Base-by-base conservation (phyloP, 2,888 invertebrate species). In the Acleris cristana region DNA sequence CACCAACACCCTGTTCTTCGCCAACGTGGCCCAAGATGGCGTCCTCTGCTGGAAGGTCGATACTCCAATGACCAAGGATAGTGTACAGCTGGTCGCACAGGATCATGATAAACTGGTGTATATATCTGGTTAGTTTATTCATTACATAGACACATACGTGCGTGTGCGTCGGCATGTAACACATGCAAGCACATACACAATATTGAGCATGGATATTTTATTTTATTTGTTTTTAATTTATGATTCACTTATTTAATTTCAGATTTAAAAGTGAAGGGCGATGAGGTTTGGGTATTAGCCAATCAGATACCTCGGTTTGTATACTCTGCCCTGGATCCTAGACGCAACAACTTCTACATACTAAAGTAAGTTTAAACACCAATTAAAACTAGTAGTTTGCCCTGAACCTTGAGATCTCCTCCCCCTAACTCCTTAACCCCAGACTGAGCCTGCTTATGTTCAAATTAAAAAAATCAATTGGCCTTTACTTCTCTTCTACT, bases 41-140 rank as follows among this genome's bases (percentile, higher is more conserved):
- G 87, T 97, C 1, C 95, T 95, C 19, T 97, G 97, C 78, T 97
- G 97, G 97, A 95, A 96, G 71, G 94, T 94, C 0, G 89, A 90
- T 23, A 87, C 84, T 7, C 83, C 92, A 0, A 89, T 96, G 67
- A 87, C 85, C 1, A 86, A 90, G 0, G 87, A 87, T 1, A 95
- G 94, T 61, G 89, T 95, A n/a, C 94, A 86, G 0, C 79, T 94
- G 0, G 93, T 96, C 0, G 94, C 94, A 0, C 93, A 94, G 70
- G 94, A 96, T 79, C 92, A 94, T 48, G 76, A 87, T 1, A 94
- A 93, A 44, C 93, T 97, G 87, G 93, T 96, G 6, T 97, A 97
- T 79, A 96, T 97, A 3, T 84, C 90, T 71, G 91, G 92, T 91
- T 74, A 72, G 7, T 44, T 5, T 34, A 18, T 8, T n/a, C 34